Conservation (phyloP, 2,888 invertebrate genomes). For the Chrysotoxum bicinctum region DNA sequence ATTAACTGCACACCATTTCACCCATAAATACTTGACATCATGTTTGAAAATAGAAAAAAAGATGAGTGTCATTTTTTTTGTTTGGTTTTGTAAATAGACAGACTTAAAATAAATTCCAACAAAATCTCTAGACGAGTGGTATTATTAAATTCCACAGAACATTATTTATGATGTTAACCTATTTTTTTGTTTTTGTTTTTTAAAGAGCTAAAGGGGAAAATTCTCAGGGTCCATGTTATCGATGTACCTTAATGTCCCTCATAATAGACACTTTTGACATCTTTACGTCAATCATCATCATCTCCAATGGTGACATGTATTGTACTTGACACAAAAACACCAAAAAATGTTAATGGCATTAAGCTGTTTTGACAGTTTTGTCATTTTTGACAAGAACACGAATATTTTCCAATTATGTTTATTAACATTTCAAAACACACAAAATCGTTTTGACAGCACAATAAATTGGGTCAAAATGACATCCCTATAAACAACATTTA, state of each 20-base stretch:
- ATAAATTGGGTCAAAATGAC: slow-evolving; percentile 33
- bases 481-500: background rate
- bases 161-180: background rate
- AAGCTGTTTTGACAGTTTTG: slow-evolving; percentile 21
- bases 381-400: slow-evolving; percentile 20
- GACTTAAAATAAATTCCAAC: slow-evolving; percentile 15
- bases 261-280: slow-evolving; percentile 6
- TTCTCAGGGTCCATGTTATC: background rate
- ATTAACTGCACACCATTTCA: slow-evolving; percentile 25
- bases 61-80: background rate
- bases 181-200: background rate
- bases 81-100: slow-evolving; percentile 19
- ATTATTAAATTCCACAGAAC: slow-evolving; percentile 7
- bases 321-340: background rate
- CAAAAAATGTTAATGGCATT: background rate
- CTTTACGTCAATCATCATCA: slow-evolving; percentile 7
- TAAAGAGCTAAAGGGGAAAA: background rate
- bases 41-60: slow-evolving; percentile 28
- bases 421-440: slow-evolving; percentile 36
- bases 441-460: slow-evolving; percentile 13
- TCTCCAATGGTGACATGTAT: background rate
- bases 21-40: slow-evolving; percentile 54
- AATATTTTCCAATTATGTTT: slow-evolving; percentile 29
- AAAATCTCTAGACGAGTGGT: background rate
- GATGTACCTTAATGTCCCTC: background rate